Evolutionary conservation across 1,140 invertebrate genomes (phyloP), one percentile per base, ranked within the genome.

Genomic region (Leptinotarsa texana): DNA sequence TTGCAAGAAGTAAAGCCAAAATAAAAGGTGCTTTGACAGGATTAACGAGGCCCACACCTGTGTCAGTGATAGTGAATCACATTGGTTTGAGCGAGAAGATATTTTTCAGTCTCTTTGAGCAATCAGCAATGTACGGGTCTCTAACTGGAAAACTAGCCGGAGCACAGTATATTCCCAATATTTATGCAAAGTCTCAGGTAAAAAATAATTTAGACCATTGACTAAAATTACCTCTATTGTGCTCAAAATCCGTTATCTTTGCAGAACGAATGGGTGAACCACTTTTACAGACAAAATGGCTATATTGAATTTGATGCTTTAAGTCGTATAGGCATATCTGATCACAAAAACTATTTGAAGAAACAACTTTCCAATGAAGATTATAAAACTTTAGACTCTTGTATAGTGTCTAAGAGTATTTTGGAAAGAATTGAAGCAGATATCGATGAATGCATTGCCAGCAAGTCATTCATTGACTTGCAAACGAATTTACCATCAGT

Each of bases 221-320:
- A 33, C 27, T 42, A 66, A 42, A 42, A 11, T 42, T 42, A 11
- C 33, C 33, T 42, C 33, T 42, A 42, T 42, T 42, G 3, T 42
- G 33, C 2, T 33, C 6, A 15, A n/a, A 57, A 17, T 17, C 4
- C 63, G 0, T 65, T 66, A 63, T 66, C 72, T 69, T 82, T 90
- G 79, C 93, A 96, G 85, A 91, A 88, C 82, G 93, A 98, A 81
- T 99, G 96, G 95, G 93, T 98, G 1, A 91, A 93, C 77, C 93
- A 91, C 78, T 98, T 98, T 86, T 98, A 93, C 82, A 95, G 92
- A 83, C 96, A 98, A 85, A 98, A 98, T 88, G 93, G 94, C 77
- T 99, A 98, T 85, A 86, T 99, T 73, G 96, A 99, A 86, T 98
- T 96, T 88, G 96, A 98, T 86, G 92, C 94, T 3, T 85, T 99